Conservation (phyloP, 2,888 invertebrate genomes). For the Phania funesta region DNA sequence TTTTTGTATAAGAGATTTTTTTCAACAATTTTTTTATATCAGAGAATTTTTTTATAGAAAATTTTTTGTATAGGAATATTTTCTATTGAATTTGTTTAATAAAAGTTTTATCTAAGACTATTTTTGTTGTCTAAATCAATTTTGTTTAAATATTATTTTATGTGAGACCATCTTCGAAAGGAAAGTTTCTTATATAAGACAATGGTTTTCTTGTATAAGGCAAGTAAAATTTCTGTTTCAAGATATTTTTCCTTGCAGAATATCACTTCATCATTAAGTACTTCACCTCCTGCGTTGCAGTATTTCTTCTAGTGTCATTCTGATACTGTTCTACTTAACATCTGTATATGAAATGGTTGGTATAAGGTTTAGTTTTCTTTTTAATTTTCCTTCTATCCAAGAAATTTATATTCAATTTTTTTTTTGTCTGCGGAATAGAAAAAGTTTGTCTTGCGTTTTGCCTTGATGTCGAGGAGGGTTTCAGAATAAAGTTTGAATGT, state of each 20-base stretch:
- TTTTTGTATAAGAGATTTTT: neutral
- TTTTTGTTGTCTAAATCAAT: neutral
- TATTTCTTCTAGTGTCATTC: neutral
- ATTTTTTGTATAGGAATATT: neutral
- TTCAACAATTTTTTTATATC: neutral
- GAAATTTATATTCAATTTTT: slow-evolving; percentile 12
- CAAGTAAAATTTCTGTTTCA: too few relatives aligned
- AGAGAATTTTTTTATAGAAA: neutral
- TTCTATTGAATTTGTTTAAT: neutral
- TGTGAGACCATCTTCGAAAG: too few relatives aligned
- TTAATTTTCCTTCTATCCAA: neutral
- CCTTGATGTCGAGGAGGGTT: slow-evolving; percentile 33
- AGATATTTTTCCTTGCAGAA: too few relatives aligned
- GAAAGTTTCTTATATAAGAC: neutral
- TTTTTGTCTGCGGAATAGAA: slow-evolving; percentile 34
- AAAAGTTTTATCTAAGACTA: too few relatives aligned
- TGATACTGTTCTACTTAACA: neutral
- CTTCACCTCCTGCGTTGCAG: too few relatives aligned
- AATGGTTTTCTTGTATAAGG: neutral
- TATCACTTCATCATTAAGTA: too few relatives aligned
- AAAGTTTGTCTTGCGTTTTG: slow-evolving; percentile 60
- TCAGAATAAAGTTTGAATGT: neutral
- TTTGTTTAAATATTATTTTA: neutral
- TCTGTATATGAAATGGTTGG: slow-evolving; percentile 18
- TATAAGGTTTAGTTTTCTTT: neutral